Evolutionary conservation across 2,888 invertebrate genomes (phyloP).

Genomic region (Heliconius ismenius): DNA sequence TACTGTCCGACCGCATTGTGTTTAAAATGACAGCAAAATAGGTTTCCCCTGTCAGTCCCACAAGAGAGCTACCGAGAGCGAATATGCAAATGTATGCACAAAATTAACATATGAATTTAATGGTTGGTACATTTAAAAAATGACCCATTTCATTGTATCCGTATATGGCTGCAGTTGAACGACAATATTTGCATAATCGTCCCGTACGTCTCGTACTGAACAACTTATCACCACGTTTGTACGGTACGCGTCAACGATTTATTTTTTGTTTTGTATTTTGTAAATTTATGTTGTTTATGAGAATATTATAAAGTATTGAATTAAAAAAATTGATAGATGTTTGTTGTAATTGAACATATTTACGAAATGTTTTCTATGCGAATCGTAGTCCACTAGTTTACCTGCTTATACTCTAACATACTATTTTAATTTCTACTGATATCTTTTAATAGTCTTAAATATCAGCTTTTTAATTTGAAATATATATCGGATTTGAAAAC

Average conservation of each 20-base stretch:
- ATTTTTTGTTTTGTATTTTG: background rate
- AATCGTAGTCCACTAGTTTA: no score
- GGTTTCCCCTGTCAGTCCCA: constrained; percentile 33
- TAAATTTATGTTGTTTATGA: background rate
- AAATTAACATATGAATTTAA: constrained; percentile 42
- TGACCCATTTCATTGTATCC: constrained; percentile 47
- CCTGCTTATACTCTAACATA: no score
- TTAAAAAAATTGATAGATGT: no score
- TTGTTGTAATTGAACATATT: no score
- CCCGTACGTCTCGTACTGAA: constrained; percentile 58
- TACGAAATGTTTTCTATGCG: no score
- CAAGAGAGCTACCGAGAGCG: constrained; percentile 39
- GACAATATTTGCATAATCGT: constrained; percentile 74
- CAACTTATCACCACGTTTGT: constrained; percentile 51
- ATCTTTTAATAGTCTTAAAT: no score
- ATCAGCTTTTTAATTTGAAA: no score
- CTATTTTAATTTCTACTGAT: no score
- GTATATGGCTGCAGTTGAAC: constrained; percentile 38
- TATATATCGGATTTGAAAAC: background rate
- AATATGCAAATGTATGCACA: constrained; percentile 40
- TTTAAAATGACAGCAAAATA: constrained; percentile 41
- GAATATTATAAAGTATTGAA: no score
- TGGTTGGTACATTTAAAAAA: constrained; percentile 43
- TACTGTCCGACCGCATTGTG: constrained; percentile 21
- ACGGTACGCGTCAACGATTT: constrained; percentile 49